A percentile compares a stretch with the other conserved stretches of the same genome.
Evolutionary conservation across 2,888 invertebrate genomes (phyloP).

Genomic region (Nymphalis polychloros): DNA sequence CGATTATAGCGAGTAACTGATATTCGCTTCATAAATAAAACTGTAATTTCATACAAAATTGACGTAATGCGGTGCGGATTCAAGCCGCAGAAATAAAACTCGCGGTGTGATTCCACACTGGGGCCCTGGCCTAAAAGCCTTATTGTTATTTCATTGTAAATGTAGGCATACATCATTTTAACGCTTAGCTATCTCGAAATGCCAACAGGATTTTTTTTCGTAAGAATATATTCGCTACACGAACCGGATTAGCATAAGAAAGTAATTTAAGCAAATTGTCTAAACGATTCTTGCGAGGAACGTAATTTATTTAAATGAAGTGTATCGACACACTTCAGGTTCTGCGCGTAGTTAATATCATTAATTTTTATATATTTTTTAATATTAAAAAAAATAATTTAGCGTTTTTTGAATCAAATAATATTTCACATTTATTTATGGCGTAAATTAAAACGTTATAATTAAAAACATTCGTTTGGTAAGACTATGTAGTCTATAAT

Average conservation of each 20-base stretch:
- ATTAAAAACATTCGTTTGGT: background rate
- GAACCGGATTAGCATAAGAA: constrained; percentile 71
- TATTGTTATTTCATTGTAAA: constrained; percentile 18
- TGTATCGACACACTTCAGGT: constrained; percentile 48
- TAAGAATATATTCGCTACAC: constrained; percentile 69
- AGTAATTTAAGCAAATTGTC: constrained; percentile 78
- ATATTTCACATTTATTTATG: background rate
- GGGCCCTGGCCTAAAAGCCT: background rate
- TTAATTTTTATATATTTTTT: constrained; percentile 17
- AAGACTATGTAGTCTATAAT: background rate
- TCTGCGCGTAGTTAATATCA: constrained; percentile 46
- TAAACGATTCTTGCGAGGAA: constrained; percentile 71
- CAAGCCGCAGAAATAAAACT: too few relatives aligned
- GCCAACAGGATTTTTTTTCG: constrained; percentile 53
- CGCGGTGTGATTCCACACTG: background rate
- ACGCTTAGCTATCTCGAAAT: constrained; percentile 53
- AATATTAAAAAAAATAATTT: constrained; percentile 1
- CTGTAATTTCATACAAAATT: too few relatives aligned
- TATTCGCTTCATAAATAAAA: too few relatives aligned
- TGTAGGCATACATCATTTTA: constrained; percentile 67
- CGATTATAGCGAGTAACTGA: too few relatives aligned
- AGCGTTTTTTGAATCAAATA: background rate
- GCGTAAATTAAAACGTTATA: constrained; percentile 1
- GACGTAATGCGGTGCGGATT: too few relatives aligned
- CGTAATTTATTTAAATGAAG: constrained; percentile 63